These are phyloP conservation scores for Rhea pennata DNA, from an alignment of 2,113 vertebrate genomes.

Conservation along the genomic window DNA sequence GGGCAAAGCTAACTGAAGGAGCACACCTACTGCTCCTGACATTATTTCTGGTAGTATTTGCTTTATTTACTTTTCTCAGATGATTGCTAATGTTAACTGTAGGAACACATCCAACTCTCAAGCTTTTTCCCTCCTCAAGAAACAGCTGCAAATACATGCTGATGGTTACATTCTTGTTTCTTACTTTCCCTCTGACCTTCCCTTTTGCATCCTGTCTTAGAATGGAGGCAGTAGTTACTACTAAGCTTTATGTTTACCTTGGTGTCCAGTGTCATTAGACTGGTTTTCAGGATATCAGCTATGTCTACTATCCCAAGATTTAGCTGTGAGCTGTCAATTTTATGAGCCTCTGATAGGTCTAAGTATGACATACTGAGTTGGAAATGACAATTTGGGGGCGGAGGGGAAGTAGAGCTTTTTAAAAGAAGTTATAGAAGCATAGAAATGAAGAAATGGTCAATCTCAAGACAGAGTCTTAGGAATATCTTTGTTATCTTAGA, in stretches of 20 bases:
- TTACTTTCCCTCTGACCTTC: neutral
- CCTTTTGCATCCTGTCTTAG: neutral
- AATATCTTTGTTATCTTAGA: neutral
- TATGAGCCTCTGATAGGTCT: neutral
- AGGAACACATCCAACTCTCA: neutral
- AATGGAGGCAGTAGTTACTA: neutral
- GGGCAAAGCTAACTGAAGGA: neutral
- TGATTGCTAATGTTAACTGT: neutral
- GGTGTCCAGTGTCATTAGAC: neutral
- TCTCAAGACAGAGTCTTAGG: neutral
- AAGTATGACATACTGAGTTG: neutral
- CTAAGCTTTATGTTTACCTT: neutral
- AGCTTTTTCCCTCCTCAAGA: neutral
- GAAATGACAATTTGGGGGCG: neutral
- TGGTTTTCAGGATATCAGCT: neutral
- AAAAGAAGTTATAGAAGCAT: neutral
- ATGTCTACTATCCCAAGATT: neutral
- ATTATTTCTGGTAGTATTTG: neutral
- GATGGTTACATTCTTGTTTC: neutral
- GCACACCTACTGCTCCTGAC: neutral
- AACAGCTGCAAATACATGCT: neutral
- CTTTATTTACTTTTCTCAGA: neutral
- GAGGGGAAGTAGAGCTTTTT: neutral
- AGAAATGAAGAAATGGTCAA: neutral
- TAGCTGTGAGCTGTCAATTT: neutral